phyloP scores from a whole-genome alignment of 2,888 invertebrate genomes.

The Onchidella celtica region DNA sequence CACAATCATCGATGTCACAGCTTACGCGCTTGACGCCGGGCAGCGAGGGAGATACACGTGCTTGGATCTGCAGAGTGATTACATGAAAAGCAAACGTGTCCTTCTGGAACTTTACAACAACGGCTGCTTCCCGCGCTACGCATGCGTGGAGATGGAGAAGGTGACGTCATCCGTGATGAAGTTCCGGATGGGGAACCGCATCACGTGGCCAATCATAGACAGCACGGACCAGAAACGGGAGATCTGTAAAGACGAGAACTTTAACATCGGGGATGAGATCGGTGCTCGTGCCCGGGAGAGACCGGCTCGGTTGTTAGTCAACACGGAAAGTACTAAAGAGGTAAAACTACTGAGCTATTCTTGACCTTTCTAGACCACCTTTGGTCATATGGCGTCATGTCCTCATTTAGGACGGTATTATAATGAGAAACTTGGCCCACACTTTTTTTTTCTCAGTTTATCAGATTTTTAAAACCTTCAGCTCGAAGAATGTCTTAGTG shows the following conservation, averaged over 20 bases:
- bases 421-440: too few relatives aligned
- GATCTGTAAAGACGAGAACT: conserved; percentile 60
- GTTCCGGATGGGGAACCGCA: conserved; percentile 65
- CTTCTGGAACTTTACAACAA: conserved; percentile 69
- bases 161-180: conserved; percentile 64
- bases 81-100: conserved; percentile 47
- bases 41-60: conserved; percentile 54
- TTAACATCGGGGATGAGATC: conserved; percentile 43
- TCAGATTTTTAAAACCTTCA: too few relatives aligned
- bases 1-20: conserved; percentile 43
- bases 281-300: conserved; percentile 29
- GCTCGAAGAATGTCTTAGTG: too few relatives aligned
- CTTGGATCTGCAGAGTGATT: conserved; percentile 51
- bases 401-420: too few relatives aligned
- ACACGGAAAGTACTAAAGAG: conserved; percentile 40
- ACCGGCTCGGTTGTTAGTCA: conserved; percentile 51
- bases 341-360: conserved; percentile 11
- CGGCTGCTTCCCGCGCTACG: conserved; percentile 73
- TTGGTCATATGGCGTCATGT: too few relatives aligned
- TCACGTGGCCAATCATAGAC: conserved; percentile 67
- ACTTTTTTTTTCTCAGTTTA: too few relatives aligned
- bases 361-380: not conserved
- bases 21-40: conserved; percentile 52
- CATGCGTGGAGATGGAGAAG: conserved; percentile 67
- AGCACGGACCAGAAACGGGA: conserved; percentile 56